Base-by-base conservation (phyloP, 2,888 invertebrate genomes). In the Peribatodes rhomboidaria region DNA sequence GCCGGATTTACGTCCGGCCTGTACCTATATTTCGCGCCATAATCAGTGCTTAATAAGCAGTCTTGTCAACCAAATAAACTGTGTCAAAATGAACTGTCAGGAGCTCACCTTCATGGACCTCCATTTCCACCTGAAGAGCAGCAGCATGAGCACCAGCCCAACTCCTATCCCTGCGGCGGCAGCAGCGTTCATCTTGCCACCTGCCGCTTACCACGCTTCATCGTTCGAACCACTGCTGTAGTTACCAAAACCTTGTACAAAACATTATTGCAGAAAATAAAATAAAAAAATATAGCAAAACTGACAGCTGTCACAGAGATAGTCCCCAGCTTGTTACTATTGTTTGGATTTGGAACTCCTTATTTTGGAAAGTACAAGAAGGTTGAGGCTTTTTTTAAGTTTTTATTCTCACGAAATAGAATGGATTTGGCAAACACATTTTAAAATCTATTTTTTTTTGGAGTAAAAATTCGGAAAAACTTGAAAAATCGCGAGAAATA, bases 121-220 rank as follows among this genome's bases (percentile, higher is more conserved):
- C 82, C 79, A 84, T 70, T 73, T 85, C 87, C 86, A 87, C 56
- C 77, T 81, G 70, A 84, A 39, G 8, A 80, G 31, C 22, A 89
- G 66, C 1, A 82, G 62, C 55, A 89, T 65, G 18, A 84, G 37
- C 33, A 88, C 58, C 3, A 89, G 60, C 11, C 70, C 75, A 20
- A 87, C 74, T 60, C 84, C 86, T 33, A 87, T 55, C 44, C 78
- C 85, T 64, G 84, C 85, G 59, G 79, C 79, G 63, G 73, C 69
- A 18, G 79, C 70, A 56, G 78, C 67, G 70, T 82, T 79, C 87
- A 88, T 86, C 49, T 52, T 79, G 70, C 68, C 62, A 69, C 72
- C 71, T 61, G 58, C 57, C 56, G 44, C 49, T 56, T 74, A 78
- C 67, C 82, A 13, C 11, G 39, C 54, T 42, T 54, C 54, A 84